Percentiles rank a stretch among this genome's conserved stretches.
Conservation (phyloP, 2,797 vertebrate genomes). For the Ciconia nigra region DNA sequence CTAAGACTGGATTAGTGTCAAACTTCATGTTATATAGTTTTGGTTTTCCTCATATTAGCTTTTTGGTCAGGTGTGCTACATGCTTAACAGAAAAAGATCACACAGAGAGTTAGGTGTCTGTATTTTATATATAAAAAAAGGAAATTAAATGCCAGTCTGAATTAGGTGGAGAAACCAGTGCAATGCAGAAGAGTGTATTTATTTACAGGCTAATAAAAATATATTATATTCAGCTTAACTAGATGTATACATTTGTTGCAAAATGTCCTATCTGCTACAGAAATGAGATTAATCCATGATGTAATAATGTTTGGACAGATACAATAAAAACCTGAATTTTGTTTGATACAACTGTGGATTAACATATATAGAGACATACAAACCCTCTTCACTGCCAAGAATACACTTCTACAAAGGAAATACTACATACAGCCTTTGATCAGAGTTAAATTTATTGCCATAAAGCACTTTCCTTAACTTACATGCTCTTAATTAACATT, state of each 20-base stretch:
- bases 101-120: background rate
- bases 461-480: constrained; percentile 32
- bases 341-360: background rate
- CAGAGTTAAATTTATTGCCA: constrained; percentile 41
- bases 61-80: background rate
- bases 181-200: constrained; percentile 63
- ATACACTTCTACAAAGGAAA: constrained; percentile 51
- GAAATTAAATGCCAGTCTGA: constrained; percentile 16
- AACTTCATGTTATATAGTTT: background rate
- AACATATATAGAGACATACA: background rate
- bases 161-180: constrained; percentile 44
- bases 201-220: constrained; percentile 74
- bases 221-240: constrained; percentile 46
- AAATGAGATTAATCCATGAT: background rate
- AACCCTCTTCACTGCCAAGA: background rate
- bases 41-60: background rate
- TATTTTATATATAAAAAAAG: background rate
- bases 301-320: background rate
- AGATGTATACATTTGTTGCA: constrained; percentile 53
- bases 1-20: background rate
- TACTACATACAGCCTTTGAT: constrained; percentile 31
- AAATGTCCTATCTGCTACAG: constrained; percentile 12
- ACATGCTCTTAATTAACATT: constrained; percentile 47
- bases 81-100: background rate
- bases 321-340: constrained; percentile 45